Evolutionary conservation across 2,113 vertebrate genomes (phyloP).

Genomic region (Syngnathus floridae): DNA sequence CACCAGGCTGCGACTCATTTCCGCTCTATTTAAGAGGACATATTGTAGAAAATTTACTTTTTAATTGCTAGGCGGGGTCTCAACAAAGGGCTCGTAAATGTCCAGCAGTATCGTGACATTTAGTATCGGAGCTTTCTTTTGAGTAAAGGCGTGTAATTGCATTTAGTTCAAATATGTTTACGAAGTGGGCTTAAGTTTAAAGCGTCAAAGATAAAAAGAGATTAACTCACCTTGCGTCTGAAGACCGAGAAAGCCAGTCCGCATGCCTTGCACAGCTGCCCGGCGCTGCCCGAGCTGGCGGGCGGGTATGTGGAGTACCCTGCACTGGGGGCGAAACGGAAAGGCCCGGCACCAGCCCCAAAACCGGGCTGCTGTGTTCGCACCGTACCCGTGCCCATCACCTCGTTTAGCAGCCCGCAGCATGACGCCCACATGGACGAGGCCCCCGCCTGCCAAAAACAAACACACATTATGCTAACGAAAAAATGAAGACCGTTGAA

Average conservation of each 20-base stretch:
- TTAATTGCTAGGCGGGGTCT: no score
- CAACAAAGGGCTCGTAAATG: no score
- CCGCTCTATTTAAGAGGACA: not conserved
- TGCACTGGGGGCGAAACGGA: slow-evolving; percentile 83
- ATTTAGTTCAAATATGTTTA: no score
- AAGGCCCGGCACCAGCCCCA: slow-evolving; percentile 81
- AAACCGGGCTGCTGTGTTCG: slow-evolving; percentile 88
- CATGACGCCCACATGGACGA: slow-evolving; percentile 99
- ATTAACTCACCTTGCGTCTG: slow-evolving; percentile 80
- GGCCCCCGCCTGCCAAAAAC: slow-evolving; percentile 80
- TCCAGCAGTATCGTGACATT: no score
- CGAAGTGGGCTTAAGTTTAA: no score
- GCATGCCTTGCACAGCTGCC: slow-evolving; percentile 89
- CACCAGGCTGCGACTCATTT: not conserved
- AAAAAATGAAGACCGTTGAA: slow-evolving; percentile 14
- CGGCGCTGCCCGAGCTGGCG: slow-evolving; percentile 73
- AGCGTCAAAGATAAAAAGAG: no score
- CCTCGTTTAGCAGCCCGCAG: slow-evolving; percentile 95
- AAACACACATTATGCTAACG: slow-evolving; percentile 7
- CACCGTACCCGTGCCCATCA: slow-evolving; percentile 94
- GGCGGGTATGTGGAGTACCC: slow-evolving; percentile 86
- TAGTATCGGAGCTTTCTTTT: no score
- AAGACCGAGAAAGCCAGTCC: slow-evolving; percentile 92
- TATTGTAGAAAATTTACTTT: not conserved
- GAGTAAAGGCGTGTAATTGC: no score